Conservation (phyloP, 2,888 invertebrate species). For the Cephus sareptanus region DNA sequence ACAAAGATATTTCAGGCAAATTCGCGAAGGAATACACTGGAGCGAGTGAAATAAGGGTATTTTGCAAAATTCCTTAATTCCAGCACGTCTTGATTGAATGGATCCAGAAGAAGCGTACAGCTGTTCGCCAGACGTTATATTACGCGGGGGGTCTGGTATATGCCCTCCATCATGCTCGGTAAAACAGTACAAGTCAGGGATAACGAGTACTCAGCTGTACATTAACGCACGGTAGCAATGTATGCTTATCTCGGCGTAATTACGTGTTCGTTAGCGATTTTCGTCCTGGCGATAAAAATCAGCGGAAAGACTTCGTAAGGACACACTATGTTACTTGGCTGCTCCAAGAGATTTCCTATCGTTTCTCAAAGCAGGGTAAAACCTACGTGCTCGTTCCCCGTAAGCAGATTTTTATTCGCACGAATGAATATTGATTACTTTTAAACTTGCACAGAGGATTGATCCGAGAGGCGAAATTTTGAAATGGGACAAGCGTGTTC, state of each 20-base stretch:
- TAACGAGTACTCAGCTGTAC: neutral
- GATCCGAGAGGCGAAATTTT: neutral
- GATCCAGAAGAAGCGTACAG: neutral
- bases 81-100: conserved; percentile 47
- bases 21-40: conserved; percentile 10
- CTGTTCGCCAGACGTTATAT: neutral
- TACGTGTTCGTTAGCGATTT: conserved; percentile 32
- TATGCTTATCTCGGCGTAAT: conserved; percentile 21
- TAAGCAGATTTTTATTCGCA: neutral
- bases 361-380: neutral
- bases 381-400: neutral
- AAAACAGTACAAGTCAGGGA: neutral
- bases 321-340: neutral
- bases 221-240: neutral
- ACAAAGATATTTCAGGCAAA: neutral
- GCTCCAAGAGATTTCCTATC: neutral
- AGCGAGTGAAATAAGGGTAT: conserved; percentile 44
- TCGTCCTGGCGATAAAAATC: conserved; percentile 4
- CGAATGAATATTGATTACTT: neutral
- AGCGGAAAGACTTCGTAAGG: neutral
- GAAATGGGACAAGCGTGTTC: neutral
- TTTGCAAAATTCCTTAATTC: conserved; percentile 46
- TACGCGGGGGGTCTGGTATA: neutral
- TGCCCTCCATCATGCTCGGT: neutral
- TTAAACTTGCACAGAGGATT: neutral